Percentiles rank a stretch among this genome's conserved stretches.
Conservation (phyloP, 2,113 vertebrate genomes). For the Petromus typicus region DNA sequence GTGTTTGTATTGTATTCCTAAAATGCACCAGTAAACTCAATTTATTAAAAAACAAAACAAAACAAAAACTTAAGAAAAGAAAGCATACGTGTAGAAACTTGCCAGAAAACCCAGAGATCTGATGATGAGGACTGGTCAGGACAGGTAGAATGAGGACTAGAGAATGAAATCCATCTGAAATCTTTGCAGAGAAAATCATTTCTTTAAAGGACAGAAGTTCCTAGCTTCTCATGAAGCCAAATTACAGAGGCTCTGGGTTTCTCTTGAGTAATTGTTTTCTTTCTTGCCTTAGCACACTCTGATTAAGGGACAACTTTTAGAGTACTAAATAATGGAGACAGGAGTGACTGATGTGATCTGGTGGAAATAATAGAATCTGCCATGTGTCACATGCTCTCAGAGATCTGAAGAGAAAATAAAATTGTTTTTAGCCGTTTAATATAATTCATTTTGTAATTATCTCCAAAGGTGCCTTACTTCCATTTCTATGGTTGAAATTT, state of each 20-base stretch:
- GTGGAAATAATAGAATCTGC: constrained; percentile 13
- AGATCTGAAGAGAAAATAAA: constrained; percentile 7
- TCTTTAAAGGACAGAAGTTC: neutral
- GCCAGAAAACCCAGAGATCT: neutral
- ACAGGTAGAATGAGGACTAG: neutral
- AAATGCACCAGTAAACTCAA: too few relatives aligned
- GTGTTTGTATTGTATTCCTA: too few relatives aligned
- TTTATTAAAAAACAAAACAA: too few relatives aligned
- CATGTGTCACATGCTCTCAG: neutral
- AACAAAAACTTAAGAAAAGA: too few relatives aligned
- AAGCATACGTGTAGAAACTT: neutral
- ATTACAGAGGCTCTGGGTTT: neutral
- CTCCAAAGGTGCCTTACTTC: neutral
- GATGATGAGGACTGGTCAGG: neutral
- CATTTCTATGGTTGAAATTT: constrained; percentile 4
- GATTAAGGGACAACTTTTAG: neutral
- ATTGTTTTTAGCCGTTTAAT: constrained; percentile 20
- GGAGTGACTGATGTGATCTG: neutral
- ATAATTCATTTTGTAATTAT: neutral
- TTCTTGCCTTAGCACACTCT: constrained; percentile 16
- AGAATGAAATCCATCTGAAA: neutral
- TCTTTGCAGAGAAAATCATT: neutral
- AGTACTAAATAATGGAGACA: neutral
- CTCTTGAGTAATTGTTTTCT: neutral
- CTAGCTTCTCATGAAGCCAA: neutral